phyloP scores from a whole-genome alignment of 2,888 invertebrate species.

The Fissipunctia ypsillon region DNA sequence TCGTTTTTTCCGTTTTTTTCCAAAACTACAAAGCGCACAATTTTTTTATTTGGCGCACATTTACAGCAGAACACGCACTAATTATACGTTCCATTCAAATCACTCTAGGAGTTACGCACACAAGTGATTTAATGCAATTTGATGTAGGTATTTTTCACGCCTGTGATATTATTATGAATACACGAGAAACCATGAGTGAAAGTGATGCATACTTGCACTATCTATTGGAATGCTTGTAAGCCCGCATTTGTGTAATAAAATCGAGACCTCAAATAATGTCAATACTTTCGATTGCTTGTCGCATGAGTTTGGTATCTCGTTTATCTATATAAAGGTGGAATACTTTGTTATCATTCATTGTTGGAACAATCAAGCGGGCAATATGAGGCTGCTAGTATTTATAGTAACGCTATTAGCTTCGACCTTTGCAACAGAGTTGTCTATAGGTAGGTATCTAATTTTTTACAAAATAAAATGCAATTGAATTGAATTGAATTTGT shows the following conservation, averaged over 20 bases:
- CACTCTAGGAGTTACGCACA: too few relatives aligned
- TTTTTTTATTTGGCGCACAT: too few relatives aligned
- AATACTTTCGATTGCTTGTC: slow-evolving; percentile 65
- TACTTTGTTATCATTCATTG: slow-evolving; percentile 69
- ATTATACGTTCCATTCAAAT: too few relatives aligned
- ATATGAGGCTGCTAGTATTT: slow-evolving; percentile 79
- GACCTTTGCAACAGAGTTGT: slow-evolving; percentile 72
- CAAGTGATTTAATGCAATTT: background rate
- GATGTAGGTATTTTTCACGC: background rate
- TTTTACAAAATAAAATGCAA: slow-evolving; percentile 4
- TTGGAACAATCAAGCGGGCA: slow-evolving; percentile 61
- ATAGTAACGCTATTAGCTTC: slow-evolving; percentile 72
- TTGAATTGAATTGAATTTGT: background rate
- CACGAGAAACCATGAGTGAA: background rate
- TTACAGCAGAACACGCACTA: too few relatives aligned
- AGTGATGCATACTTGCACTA: slow-evolving; percentile 24
- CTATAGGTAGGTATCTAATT: slow-evolving; percentile 79
- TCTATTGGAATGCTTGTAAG: slow-evolving; percentile 36
- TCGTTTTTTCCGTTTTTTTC: too few relatives aligned
- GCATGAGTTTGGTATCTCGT: slow-evolving; percentile 47
- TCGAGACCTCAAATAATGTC: slow-evolving; percentile 61
- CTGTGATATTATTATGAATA: background rate
- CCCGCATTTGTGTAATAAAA: slow-evolving; percentile 67
- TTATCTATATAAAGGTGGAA: slow-evolving; percentile 72
- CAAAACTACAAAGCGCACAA: too few relatives aligned